Evolutionary conservation across 2,888 invertebrate species (phyloP).

Genomic region (Diloba caeruleocephala): DNA sequence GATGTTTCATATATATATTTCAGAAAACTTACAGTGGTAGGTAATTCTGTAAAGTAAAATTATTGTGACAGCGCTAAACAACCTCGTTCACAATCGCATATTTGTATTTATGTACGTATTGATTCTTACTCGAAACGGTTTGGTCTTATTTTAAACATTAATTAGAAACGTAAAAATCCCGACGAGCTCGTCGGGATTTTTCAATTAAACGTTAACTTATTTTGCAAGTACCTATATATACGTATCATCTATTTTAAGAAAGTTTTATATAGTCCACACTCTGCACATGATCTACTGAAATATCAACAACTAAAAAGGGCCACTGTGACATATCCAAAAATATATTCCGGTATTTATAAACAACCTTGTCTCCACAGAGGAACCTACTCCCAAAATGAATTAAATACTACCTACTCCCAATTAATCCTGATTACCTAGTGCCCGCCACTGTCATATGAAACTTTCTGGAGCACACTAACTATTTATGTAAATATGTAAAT

Average conservation of each 20-base stretch:
- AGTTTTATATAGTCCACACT: constrained; percentile 2
- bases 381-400: constrained; percentile 13
- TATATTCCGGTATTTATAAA: too few relatives aligned
- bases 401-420: too few relatives aligned
- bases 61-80: constrained; percentile 73
- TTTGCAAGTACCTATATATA: constrained; percentile 5
- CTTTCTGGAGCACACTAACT: constrained; percentile 21
- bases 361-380: background rate
- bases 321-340: too few relatives aligned
- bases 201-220: background rate
- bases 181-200: background rate
- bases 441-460: constrained; percentile 3
- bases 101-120: constrained; percentile 44
- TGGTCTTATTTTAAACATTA: background rate
- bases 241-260: background rate
- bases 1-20: constrained; percentile 16
- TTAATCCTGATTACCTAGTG: background rate
- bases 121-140: constrained; percentile 22
- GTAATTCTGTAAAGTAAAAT: too few relatives aligned
- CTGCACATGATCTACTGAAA: constrained; percentile 14
- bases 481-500: constrained; percentile 70
- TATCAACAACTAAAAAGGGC: background rate
- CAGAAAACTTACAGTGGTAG: constrained; percentile 2
- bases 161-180: too few relatives aligned
- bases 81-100: constrained; percentile 68